phyloP scores from a whole-genome alignment of 1,140 invertebrate species.

The Drosophila jambulina region DNA sequence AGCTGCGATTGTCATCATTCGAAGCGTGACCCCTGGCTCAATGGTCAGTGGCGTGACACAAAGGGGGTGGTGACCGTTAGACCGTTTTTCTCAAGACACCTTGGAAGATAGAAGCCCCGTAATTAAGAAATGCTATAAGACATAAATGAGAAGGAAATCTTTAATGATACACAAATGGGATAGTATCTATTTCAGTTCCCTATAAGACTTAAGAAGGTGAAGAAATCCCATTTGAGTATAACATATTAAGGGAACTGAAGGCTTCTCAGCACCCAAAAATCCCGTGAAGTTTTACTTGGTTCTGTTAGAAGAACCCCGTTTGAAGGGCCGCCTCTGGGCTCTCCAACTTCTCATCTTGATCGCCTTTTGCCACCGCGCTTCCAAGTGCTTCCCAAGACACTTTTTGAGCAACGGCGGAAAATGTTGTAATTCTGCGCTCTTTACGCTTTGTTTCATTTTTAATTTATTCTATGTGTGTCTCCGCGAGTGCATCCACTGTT shows the following conservation, averaged over 20 bases:
- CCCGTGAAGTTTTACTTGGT: neutral
- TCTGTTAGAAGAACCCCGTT: neutral
- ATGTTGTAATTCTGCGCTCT: conserved; percentile 80
- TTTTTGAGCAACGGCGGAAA: conserved; percentile 80
- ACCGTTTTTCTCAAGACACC: neutral
- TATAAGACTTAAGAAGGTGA: no score
- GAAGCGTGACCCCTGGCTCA: conserved; percentile 20
- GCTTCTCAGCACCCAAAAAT: neutral
- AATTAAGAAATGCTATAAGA: neutral
- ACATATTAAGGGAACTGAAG: neutral
- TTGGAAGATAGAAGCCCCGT: neutral
- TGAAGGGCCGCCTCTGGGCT: neutral
- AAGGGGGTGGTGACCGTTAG: neutral
- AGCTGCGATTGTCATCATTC: conserved; percentile 11
- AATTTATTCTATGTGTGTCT: conserved; percentile 76
- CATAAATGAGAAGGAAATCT: neutral
- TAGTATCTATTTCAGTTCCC: neutral
- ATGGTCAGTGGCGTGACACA: neutral
- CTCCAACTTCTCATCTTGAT: conserved; percentile 7
- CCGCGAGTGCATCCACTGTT: conserved; percentile 69
- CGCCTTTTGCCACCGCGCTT: conserved; percentile 42
- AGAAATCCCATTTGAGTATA: neutral
- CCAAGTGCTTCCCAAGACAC: conserved; percentile 47
- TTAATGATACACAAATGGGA: neutral
- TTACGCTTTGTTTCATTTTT: conserved; percentile 83